Percentiles rank a stretch among this genome's conserved stretches.
phyloP scores from a whole-genome alignment of 2,888 invertebrate genomes.

The Drosophila longiperda region DNA sequence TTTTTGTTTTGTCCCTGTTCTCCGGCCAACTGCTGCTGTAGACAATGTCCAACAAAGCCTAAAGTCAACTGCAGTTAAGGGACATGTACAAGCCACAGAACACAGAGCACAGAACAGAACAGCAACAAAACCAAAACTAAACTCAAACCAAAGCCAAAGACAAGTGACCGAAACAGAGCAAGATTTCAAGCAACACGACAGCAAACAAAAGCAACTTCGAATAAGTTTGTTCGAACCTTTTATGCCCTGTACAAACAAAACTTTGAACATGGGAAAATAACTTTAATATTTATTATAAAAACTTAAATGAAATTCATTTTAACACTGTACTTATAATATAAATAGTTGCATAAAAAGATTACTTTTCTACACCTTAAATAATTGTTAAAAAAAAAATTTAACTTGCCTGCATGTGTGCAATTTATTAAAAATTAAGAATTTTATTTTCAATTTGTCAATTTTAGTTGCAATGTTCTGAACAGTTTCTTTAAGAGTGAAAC shows the following conservation, averaged over 20 bases:
- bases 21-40: slow-evolving; percentile 30
- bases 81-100: slow-evolving; percentile 47
- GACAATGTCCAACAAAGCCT: slow-evolving; percentile 42
- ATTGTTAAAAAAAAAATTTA: too few relatives aligned
- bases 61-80: slow-evolving; percentile 61
- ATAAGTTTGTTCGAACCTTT: slow-evolving; percentile 1
- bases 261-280: neutral
- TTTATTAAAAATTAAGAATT: neutral
- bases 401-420: neutral
- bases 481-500: neutral
- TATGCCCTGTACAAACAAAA: slow-evolving; percentile 18
- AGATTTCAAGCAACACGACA: slow-evolving; percentile 17
- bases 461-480: neutral
- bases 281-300: neutral
- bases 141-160: slow-evolving; percentile 25
- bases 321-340: neutral
- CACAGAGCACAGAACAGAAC: slow-evolving; percentile 15
- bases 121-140: slow-evolving; percentile 9
- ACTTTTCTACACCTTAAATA: neutral
- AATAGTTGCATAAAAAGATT: neutral
- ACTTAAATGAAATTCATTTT: neutral
- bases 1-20: slow-evolving; percentile 19
- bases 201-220: neutral
- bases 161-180: slow-evolving; percentile 44
- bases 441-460: neutral